Percentiles rank a stretch among this genome's conserved stretches.
Evolutionary conservation across 2,797 vertebrate genomes (phyloP).

Genomic region (Pelobates cultripes): DNA sequence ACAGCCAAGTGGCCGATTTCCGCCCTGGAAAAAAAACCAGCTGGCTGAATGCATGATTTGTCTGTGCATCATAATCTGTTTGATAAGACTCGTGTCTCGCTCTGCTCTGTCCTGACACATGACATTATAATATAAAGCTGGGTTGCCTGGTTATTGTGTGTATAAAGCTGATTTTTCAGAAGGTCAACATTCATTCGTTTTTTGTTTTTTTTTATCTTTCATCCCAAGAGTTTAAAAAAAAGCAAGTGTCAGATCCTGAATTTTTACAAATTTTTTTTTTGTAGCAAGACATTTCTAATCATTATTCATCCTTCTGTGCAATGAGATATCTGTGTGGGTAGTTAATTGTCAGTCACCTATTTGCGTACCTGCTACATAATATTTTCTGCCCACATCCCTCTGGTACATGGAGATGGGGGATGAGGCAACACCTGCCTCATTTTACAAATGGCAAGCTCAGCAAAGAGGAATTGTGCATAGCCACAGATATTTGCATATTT

Average conservation of each 20-base stretch:
- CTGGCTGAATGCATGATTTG: slow-evolving; percentile 4
- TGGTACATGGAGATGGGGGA: too few relatives aligned
- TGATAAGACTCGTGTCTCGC: neutral
- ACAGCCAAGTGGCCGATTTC: too few relatives aligned
- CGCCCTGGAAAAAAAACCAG: neutral
- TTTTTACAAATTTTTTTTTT: too few relatives aligned
- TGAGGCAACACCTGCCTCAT: too few relatives aligned
- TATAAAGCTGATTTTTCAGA: neutral
- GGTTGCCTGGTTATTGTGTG: slow-evolving; percentile 25
- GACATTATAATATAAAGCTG: slow-evolving; percentile 3
- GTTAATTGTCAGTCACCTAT: neutral
- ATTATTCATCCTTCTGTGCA: neutral
- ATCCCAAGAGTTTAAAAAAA: slow-evolving; percentile 15
- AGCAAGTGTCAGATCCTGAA: neutral
- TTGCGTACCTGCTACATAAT: neutral
- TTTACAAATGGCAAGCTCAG: too few relatives aligned
- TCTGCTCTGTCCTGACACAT: neutral
- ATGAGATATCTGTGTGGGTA: neutral
- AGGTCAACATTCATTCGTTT: slow-evolving; percentile 20
- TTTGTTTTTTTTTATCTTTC: too few relatives aligned
- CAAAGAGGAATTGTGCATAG: too few relatives aligned
- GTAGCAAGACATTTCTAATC: too few relatives aligned
- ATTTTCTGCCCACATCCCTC: neutral
- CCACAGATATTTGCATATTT: too few relatives aligned
- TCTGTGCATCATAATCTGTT: neutral